Evolutionary conservation across 2,113 vertebrate species (phyloP).

Genomic region (Silurus meridionalis): DNA sequence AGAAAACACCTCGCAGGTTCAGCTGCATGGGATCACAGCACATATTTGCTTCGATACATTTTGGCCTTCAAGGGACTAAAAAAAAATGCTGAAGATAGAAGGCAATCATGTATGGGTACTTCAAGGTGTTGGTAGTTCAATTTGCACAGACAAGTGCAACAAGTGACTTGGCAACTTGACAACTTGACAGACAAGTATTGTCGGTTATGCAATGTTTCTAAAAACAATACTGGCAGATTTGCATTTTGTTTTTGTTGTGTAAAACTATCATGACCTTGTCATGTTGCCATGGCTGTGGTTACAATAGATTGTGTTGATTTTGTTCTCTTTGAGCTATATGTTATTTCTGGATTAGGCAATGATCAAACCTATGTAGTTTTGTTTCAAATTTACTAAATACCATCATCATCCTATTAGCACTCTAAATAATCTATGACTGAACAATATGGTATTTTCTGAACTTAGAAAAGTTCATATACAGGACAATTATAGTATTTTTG

Average conservation of each 20-base stretch:
- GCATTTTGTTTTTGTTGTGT: conserved; percentile 57
- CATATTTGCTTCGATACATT: conserved; percentile 34
- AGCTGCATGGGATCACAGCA: background rate
- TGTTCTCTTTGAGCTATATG: background rate
- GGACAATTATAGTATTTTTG: background rate
- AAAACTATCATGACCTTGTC: conserved; percentile 35
- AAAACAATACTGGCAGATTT: conserved; percentile 37
- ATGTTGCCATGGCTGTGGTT: conserved; percentile 37
- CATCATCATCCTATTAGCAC: background rate
- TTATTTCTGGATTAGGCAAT: background rate
- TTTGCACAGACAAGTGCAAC: background rate
- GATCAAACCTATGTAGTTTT: background rate
- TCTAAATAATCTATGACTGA: background rate
- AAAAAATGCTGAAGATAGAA: background rate
- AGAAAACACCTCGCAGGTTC: conserved; percentile 68
- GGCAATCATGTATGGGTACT: background rate
- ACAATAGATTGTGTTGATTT: background rate
- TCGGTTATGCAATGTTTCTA: conserved; percentile 34
- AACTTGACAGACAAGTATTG: conserved; percentile 17
- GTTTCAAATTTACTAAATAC: background rate
- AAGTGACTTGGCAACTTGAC: background rate
- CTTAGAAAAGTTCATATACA: background rate
- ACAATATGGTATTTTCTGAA: background rate
- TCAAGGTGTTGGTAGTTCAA: background rate
- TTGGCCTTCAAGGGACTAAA: background rate